A percentile compares a stretch with the other conserved stretches of the same genome.
These are phyloP conservation scores for Vireo griseus DNA, from an alignment of 2,797 vertebrate species.

Conservation along the genomic window DNA sequence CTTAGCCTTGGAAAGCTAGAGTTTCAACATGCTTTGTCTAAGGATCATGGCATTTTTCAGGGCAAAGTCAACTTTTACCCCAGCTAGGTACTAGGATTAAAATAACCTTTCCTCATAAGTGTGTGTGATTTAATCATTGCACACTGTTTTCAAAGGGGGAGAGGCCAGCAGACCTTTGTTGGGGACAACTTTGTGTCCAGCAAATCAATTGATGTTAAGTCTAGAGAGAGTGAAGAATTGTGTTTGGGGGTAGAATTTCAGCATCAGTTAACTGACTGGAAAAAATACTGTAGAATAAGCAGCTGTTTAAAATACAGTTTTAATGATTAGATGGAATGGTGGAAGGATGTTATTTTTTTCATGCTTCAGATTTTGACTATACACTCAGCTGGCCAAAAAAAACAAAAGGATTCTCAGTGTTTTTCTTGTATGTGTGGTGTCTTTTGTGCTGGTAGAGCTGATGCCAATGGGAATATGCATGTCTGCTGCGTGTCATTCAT, in stretches of 20 bases:
- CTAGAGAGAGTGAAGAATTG: neutral
- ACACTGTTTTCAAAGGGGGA: neutral
- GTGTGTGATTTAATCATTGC: neutral
- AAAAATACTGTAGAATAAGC: neutral
- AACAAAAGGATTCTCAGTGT: neutral
- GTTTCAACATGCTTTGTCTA: neutral
- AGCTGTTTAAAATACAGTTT: neutral
- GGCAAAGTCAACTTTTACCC: neutral
- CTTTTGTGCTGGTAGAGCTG: neutral
- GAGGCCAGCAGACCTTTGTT: neutral
- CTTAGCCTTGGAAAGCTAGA: neutral
- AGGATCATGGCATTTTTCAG: neutral
- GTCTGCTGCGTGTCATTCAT: neutral
- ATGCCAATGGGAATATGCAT: neutral
- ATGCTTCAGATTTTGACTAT: neutral
- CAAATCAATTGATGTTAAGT: neutral
- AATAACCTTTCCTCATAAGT: neutral
- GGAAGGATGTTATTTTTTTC: neutral
- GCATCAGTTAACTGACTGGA: neutral
- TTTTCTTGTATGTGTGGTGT: neutral
- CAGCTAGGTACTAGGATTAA: neutral
- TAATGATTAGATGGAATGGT: neutral
- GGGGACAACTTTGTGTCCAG: neutral
- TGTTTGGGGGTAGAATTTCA: neutral
- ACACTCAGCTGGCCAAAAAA: neutral